Conservation (phyloP, 2,888 invertebrate genomes). For the Taenaris catops region DNA sequence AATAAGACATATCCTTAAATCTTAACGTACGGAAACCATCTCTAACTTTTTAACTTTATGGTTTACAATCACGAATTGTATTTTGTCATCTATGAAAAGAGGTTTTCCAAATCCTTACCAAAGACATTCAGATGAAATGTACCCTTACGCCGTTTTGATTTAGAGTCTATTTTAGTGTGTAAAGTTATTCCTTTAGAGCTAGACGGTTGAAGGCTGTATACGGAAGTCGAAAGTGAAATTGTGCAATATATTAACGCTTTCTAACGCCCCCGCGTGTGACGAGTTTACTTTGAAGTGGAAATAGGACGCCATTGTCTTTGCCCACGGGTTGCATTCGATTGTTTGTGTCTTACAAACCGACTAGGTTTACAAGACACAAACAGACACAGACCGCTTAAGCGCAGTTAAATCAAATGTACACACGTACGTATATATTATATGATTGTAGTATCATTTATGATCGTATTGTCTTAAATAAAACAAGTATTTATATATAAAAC, state of each 20-base stretch:
- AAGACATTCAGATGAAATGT: slow-evolving; percentile 1
- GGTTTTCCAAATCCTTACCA: too few relatives aligned
- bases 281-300: slow-evolving; percentile 13
- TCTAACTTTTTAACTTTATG: background rate
- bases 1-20: slow-evolving; percentile 1
- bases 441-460: too few relatives aligned
- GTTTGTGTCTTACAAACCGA: slow-evolving; percentile 14
- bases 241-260: slow-evolving; percentile 28
- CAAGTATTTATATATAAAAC: too few relatives aligned
- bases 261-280: slow-evolving; percentile 27
- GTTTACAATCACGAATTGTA: slow-evolving; percentile 1
- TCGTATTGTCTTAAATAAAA: too few relatives aligned
- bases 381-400: too few relatives aligned
- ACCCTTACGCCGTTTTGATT: background rate
- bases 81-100: too few relatives aligned
- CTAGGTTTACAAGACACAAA: too few relatives aligned
- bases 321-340: slow-evolving; percentile 13
- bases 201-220: slow-evolving; percentile 8
- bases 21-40: background rate
- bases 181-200: background rate
- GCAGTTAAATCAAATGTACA: too few relatives aligned
- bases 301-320: slow-evolving; percentile 18
- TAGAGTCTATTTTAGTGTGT: slow-evolving; percentile 3
- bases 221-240: slow-evolving; percentile 30
- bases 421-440: too few relatives aligned